Evolutionary conservation across 2,797 vertebrate species (phyloP).

Genomic region (Phoxinus dragarum): DNA sequence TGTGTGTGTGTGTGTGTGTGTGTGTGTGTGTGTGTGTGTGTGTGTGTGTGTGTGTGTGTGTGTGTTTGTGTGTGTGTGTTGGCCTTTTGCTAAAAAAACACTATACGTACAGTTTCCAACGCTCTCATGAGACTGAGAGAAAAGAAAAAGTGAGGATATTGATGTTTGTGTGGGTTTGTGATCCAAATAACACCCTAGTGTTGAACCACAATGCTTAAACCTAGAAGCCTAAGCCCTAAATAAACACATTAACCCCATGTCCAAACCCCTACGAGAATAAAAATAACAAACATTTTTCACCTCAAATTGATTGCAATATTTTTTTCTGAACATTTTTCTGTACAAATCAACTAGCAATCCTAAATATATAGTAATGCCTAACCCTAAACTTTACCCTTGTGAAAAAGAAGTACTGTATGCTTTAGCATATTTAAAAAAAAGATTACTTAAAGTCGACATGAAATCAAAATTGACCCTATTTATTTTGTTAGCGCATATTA

Average conservation of each 20-base stretch:
- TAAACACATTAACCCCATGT: background rate
- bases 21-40: background rate
- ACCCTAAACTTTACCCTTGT: no score
- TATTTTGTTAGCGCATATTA: no score
- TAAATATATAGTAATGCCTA: background rate
- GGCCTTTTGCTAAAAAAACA: background rate
- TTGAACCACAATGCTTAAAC: background rate
- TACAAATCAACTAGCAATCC: background rate
- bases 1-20: no score
- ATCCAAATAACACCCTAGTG: background rate
- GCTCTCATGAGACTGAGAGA: background rate
- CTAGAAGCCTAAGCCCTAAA: background rate
- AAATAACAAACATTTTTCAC: no score
- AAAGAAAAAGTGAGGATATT: constrained; percentile 1
- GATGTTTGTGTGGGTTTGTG: background rate
- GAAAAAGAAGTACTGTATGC: background rate
- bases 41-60: background rate
- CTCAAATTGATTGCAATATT: background rate
- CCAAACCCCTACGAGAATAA: background rate
- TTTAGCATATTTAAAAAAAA: background rate
- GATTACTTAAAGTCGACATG: no score
- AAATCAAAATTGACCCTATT: no score
- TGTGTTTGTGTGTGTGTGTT: background rate
- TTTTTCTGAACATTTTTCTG: background rate
- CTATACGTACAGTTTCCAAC: background rate